Base-by-base conservation (phyloP, 2,797 vertebrate genomes). In the Liasis olivaceus region DNA sequence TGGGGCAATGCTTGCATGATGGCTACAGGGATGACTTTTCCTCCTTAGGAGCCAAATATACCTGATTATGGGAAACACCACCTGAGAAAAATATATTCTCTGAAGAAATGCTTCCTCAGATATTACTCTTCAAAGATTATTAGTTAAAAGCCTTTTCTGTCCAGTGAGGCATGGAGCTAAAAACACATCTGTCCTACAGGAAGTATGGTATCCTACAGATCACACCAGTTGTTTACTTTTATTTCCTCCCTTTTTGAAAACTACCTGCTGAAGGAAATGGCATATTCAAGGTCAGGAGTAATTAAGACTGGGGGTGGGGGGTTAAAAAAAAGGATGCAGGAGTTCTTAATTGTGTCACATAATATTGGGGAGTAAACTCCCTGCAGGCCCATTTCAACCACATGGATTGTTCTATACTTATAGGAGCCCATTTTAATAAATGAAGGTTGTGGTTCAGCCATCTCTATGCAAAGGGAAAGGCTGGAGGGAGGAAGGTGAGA, bases 71-170 rank as follows among this genome's bases (percentile, higher is more conserved):
- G 51, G 31, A 36, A 85, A 89, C 36, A 42, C 58, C 17, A 31
- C 84, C 81, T 26, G 86, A 90, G 87, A 85, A 72, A 72, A 72
- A 20, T 36, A 6, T 2, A 72, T 36, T 36, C 15, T 36, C 69
- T 72, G 31, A 20, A 72, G 87, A 95, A 95, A 93, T 20, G 58
- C 0, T 89, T 14, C 91, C 90, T 92, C 91, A 87, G 91, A 92
- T 91, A 93, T 90, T 36, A 28, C 54, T 93, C 90, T 87, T 63
- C 81, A 58, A 92, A 95, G 85, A 90, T 84, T 0, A 0, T 42
- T 90, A 91, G 85, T 92, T 92, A 59, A 0, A 0, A 93, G 77
- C 64, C 51, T 86, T 64, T 91, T 92, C 91, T 28, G 28, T 64
- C 84, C 92, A 85, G 84, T 90, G 56, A 89, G 5, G 4, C 0